Base-by-base conservation (phyloP, 2,797 vertebrate species). In the Mormyrus proboscirostris region DNA sequence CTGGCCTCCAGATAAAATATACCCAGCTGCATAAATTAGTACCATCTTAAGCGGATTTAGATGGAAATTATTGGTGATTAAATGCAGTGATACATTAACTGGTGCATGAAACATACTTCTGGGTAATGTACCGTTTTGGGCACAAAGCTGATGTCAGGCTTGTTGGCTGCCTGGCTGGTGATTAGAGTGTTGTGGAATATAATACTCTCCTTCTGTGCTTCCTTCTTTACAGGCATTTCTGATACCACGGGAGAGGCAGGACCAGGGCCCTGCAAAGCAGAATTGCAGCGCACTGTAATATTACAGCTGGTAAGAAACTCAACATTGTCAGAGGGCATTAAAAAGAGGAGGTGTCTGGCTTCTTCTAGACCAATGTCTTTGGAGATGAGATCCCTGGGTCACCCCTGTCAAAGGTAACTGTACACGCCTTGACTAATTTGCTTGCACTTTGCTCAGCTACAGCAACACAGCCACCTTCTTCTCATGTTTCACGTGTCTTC, bases 91-190 rank as follows among this genome's bases (percentile, higher is more conserved):
- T 49, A 84, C 0, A 5, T 83, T 47, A 49, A 22, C 76, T 83
- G 82, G 41, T 50, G 8, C n/a, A 19, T 84, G 82, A 50, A 51
- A 84, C 19, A 50, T 25, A 29, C n/a, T 50, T 50, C 41, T 84
- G 82, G n/a, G n/a, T 49, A 51, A 51, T 95, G 0, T 96, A 99
- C 98, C 88, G 94, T 96, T 92, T 93, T 97, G 91, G 98, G 97
- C 91, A 94, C 92, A 93, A 98, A 98, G 62, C 95, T 92, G 91
- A 98, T 96, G 90, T 98, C 94, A 10, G 95, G 91, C 91, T 94
- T 93, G 91, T 95, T 96, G 22, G 94, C 93, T 47, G 93, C 93
- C 89, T 96, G 96, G 1, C 92, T 93, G n/a, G 93, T 92, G 93
- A 97, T 97, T 90, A 94, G 91, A 69, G 95, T 94, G 92, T 96